Base-by-base conservation (phyloP, 2,113 vertebrate species). In the Ictidomys tridecemlineatus region DNA sequence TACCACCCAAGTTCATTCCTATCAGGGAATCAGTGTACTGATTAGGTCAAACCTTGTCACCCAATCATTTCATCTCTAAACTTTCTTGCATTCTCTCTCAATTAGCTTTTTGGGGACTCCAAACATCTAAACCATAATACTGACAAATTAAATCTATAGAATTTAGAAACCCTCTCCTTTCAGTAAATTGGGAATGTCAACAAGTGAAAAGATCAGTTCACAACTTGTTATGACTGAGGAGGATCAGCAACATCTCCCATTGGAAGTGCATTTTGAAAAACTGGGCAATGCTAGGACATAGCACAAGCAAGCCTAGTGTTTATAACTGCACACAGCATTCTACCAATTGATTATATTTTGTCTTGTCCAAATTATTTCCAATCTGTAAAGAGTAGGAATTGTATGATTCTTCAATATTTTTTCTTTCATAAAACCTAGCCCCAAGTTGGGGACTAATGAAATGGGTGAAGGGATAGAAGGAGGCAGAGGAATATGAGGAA, bases 181-280 rank as follows among this genome's bases (percentile, higher is more conserved):
- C 53, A 85, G 65, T 45, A 63, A 96, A 79, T 16, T 69, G 77
- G 37, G 53, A 84, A 91, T 84, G 77, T 83, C 53, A 95, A 63
- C 32, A 79, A 88, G 56, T 79, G 83, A 93, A 93, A 91, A 67
- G 39, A 88, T 1, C 12, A 30, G 70, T 70, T 93, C 45, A 83
- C 63, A 91, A 84, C 30, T 85, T 92, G 67, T 39, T 89, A 42
- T 79, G 63, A 45, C 11, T 42, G 3, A 30, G 32, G 45, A 65
- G 26, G 48, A 39, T 39, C 51, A 94, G 58, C 78, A 97, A 20
- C n/a, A 85, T 80, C 63, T 53, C 56, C 83, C 48, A 73, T 39
- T 26, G 53, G 1, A 80, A 53, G 11, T 67, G 48, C 32, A 34
- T 93, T 77, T 2, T 45, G n/a, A 42, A 89, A 51, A 90, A 58